Conservation (phyloP, 2,797 vertebrate genomes). For the Galago senegalensis region DNA sequence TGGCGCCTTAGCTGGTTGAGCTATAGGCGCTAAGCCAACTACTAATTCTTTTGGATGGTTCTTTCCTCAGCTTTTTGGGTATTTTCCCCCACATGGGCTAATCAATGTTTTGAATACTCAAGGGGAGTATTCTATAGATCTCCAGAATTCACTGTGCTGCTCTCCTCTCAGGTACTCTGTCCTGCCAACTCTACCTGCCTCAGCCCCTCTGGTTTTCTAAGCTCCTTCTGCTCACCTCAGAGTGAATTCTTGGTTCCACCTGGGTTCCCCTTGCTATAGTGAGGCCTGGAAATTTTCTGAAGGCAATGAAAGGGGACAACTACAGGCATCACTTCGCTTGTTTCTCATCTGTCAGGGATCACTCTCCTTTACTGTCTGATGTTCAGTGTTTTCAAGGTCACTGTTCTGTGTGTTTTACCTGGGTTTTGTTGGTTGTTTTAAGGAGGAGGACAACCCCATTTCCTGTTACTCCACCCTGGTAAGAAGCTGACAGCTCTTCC, state of each 20-base stretch:
- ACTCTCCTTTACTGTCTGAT: neutral
- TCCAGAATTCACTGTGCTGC: neutral
- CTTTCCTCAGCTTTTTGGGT: neutral
- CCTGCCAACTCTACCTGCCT: neutral
- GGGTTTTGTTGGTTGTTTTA: neutral
- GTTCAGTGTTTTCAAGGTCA: neutral
- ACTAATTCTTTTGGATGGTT: neutral
- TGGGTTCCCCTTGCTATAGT: neutral
- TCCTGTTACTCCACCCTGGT: neutral
- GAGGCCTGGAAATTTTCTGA: conserved; percentile 1
- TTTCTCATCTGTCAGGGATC: neutral
- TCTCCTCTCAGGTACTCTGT: neutral
- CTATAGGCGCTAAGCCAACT: too few relatives aligned
- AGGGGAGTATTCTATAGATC: neutral
- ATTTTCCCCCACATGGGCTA: neutral
- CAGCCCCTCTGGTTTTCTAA: neutral
- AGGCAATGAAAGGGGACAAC: neutral
- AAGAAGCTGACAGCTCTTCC: neutral
- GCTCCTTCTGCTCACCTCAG: neutral
- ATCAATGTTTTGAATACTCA: neutral
- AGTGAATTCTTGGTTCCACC: neutral
- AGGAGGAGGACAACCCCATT: neutral
- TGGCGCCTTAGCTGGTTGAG: too few relatives aligned
- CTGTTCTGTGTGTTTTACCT: neutral
- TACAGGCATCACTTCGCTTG: neutral